Percentiles rank a stretch among this genome's conserved stretches.
Conservation (phyloP, 92 coral and sea anemone genomes). For the Epizoanthus stellaris region DNA sequence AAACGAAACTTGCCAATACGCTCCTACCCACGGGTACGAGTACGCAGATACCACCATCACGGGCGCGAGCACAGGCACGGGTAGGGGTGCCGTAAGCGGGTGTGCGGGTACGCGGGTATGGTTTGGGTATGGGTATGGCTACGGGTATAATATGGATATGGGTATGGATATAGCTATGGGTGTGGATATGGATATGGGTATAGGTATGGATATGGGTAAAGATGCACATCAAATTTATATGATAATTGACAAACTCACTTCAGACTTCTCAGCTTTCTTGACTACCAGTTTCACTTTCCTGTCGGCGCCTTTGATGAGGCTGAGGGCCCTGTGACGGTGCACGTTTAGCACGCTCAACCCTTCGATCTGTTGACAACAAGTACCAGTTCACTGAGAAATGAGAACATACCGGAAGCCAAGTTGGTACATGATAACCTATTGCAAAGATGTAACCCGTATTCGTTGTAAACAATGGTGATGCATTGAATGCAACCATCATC, state of each 20-base stretch:
- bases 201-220: too few species aligned
- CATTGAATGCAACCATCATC: too few species aligned
- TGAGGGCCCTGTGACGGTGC: constrained; percentile 62
- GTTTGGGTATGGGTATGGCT: too few species aligned
- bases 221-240: background rate
- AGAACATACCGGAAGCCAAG: background rate
- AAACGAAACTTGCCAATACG: background rate
- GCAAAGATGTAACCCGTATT: background rate
- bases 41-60: too few species aligned
- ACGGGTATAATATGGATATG: too few species aligned
- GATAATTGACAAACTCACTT: constrained; percentile 25
- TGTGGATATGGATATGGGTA: too few species aligned
- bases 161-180: too few species aligned
- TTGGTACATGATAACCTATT: background rate
- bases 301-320: constrained; percentile 72
- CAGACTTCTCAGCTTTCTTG: constrained; percentile 51
- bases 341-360: constrained; percentile 68
- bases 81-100: too few species aligned
- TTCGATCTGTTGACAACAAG: constrained; percentile 62
- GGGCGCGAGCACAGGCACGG: too few species aligned
- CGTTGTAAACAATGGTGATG: too few species aligned
- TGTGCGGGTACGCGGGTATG: too few species aligned
- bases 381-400: background rate
- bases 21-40: background rate
- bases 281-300: constrained; percentile 70